phyloP scores from a whole-genome alignment of 2,888 invertebrate species.

The Onthophagus sagittarius region DNA sequence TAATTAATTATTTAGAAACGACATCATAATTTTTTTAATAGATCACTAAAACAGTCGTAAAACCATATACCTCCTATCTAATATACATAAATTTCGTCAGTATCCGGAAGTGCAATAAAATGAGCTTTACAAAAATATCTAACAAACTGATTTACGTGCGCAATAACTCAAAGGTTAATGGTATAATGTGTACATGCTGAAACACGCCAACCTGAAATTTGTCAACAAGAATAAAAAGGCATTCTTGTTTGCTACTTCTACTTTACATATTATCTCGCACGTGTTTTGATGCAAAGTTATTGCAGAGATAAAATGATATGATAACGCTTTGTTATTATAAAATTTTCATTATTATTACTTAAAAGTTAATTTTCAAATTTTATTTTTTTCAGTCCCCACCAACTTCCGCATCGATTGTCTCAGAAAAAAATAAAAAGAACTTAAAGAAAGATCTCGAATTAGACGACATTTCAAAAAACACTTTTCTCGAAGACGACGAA shows the following conservation, averaged over 20 bases:
- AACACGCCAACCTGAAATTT: neutral
- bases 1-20: no score
- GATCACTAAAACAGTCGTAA: no score
- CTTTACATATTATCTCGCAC: neutral
- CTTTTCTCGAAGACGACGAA: constrained; percentile 21
- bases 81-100: neutral
- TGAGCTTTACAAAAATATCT: neutral
- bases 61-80: neutral
- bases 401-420: constrained; percentile 6
- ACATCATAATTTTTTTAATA: no score
- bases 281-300: neutral
- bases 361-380: no score
- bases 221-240: neutral
- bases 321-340: no score
- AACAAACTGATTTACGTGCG: neutral
- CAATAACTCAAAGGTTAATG: neutral
- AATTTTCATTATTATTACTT: no score
- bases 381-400: neutral
- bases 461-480: constrained; percentile 8
- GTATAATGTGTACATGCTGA: neutral
- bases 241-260: neutral
- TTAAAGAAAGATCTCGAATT: constrained; percentile 30
- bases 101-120: neutral
- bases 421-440: constrained; percentile 29
- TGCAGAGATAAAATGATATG: neutral